Percentiles rank a stretch among this genome's conserved stretches.
Evolutionary conservation across 2,888 invertebrate species (phyloP).

Genomic region (Micoletzkya japonica): DNA sequence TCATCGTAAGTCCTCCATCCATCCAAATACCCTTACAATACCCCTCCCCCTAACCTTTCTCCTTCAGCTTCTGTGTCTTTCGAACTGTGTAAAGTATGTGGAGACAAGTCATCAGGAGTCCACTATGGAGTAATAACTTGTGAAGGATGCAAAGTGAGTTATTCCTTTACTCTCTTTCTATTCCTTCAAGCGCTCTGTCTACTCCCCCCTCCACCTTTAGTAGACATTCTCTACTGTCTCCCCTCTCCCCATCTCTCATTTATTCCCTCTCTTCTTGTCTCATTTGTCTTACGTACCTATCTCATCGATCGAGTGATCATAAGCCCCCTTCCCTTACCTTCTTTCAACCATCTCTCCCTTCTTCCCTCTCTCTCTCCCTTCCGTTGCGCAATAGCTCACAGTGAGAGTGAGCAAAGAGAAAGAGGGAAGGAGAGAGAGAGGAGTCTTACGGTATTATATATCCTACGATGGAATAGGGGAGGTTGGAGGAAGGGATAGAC

Average conservation of each 20-base stretch:
- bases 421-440: too few relatives aligned
- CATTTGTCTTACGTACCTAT: not conserved
- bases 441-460: too few relatives aligned
- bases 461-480: too few relatives aligned
- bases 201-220: constrained; percentile 12
- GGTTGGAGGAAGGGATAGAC: too few relatives aligned
- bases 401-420: too few relatives aligned
- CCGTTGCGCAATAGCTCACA: too few relatives aligned
- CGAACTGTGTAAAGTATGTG: constrained; percentile 99
- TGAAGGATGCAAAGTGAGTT: constrained; percentile 85
- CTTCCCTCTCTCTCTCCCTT: too few relatives aligned
- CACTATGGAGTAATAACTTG: constrained; percentile 99
- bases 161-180: constrained; percentile 1
- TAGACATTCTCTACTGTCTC: not conserved
- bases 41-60: too few relatives aligned
- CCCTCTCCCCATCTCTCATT: constrained; percentile 4
- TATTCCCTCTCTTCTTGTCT: constrained; percentile 4
- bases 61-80: too few relatives aligned
- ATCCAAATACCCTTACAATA: not conserved
- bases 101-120: constrained; percentile 96
- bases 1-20: not conserved
- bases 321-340: not conserved
- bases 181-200: not conserved
- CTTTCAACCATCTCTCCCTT: too few relatives aligned
- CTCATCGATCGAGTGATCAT: not conserved